Evolutionary conservation across 2,888 invertebrate genomes (phyloP).

Genomic region (Agrotis puta): DNA sequence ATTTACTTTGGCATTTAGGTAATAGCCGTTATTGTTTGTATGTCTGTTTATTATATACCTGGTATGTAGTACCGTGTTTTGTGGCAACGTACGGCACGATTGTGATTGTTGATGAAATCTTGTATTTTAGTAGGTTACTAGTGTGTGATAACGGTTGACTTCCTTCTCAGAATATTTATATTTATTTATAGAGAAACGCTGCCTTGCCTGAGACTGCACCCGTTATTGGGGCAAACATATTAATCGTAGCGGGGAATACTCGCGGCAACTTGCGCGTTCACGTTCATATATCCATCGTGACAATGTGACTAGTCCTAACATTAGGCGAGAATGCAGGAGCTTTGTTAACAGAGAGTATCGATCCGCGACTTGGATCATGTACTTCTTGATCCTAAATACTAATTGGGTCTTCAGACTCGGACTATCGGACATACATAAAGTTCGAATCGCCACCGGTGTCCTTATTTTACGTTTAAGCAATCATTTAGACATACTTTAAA

Average conservation of each 20-base stretch:
- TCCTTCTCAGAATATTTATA: conserved; percentile 71
- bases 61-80: conserved; percentile 42
- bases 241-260: conserved; percentile 67
- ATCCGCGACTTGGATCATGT: not conserved
- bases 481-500: conserved; percentile 19
- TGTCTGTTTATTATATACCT: conserved; percentile 38
- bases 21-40: conserved; percentile 45
- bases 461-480: conserved; percentile 17
- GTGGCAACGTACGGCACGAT: conserved; percentile 44
- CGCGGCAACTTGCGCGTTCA: conserved; percentile 46
- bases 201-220: conserved; percentile 82
- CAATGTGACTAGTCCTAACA: conserved; percentile 15
- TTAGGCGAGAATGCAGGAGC: conserved; percentile 8
- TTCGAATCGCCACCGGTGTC: not conserved
- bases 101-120: conserved; percentile 66
- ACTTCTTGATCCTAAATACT: not conserved
- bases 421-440: conserved; percentile 1
- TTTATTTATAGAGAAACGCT: conserved; percentile 74
- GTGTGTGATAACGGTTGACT: conserved; percentile 78
- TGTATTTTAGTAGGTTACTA: conserved; percentile 79
- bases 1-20: conserved; percentile 5
- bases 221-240: conserved; percentile 63
- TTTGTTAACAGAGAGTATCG: conserved; percentile 10
- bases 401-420: not conserved
- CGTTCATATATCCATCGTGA: conserved; percentile 36